Percentiles rank a stretch among this genome's conserved stretches.
Evolutionary conservation across 2,888 invertebrate species (phyloP).

Genomic region (Creontiades dilutus): DNA sequence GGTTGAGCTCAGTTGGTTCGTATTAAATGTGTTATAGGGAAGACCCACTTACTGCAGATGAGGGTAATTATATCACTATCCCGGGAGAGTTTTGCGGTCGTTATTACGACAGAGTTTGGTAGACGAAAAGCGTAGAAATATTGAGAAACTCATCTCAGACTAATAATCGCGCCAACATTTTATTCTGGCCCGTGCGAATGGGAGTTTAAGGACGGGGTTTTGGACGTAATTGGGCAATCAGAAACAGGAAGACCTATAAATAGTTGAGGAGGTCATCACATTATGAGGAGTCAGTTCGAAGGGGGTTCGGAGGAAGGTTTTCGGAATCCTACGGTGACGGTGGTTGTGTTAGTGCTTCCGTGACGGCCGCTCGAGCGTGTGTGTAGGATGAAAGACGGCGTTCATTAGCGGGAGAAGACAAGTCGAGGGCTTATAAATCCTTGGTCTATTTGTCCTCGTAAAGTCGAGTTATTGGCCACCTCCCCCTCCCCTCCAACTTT

Average conservation of each 20-base stretch:
- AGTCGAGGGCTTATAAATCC: slow-evolving; percentile 54
- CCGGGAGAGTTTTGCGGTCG: too few relatives aligned
- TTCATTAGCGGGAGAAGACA: slow-evolving; percentile 53
- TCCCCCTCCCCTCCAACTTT: neutral
- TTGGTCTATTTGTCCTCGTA: slow-evolving; percentile 68
- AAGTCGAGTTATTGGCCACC: slow-evolving; percentile 64
- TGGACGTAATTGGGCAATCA: neutral
- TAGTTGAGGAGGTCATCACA: neutral
- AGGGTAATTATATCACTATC: too few relatives aligned
- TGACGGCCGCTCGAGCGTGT: neutral
- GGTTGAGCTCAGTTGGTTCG: too few relatives aligned
- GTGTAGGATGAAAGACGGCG: slow-evolving; percentile 30
- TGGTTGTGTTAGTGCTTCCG: neutral
- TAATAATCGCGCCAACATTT: neutral
- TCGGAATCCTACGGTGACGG: neutral
- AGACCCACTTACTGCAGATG: too few relatives aligned
- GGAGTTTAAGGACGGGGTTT: neutral
- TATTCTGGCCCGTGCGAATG: neutral
- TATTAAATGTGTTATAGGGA: too few relatives aligned
- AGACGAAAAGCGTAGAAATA: too few relatives aligned
- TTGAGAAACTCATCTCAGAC: too few relatives aligned
- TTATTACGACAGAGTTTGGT: too few relatives aligned
- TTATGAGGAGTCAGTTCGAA: neutral
- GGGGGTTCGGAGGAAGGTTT: neutral
- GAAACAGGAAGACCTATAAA: neutral